Evolutionary conservation across 2,797 vertebrate genomes (phyloP).

Genomic region (Hirundo rustica): DNA sequence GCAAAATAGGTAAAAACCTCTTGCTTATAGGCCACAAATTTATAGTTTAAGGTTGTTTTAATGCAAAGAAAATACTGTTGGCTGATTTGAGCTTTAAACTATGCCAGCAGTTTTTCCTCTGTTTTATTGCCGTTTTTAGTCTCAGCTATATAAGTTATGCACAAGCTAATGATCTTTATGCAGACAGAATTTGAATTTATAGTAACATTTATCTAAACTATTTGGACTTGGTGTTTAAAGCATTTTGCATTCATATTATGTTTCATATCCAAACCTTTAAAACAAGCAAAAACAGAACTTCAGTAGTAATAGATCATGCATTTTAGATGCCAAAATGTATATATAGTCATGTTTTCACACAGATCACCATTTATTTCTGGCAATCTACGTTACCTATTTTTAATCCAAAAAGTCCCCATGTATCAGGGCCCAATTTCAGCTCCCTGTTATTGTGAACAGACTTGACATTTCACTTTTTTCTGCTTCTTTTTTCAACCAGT

Average conservation of each 20-base stretch:
- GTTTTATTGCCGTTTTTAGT: not conserved
- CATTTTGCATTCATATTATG: not conserved
- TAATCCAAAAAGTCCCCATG: not conserved
- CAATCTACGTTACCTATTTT: not conserved
- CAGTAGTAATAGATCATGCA: not conserved
- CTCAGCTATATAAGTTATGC: not conserved
- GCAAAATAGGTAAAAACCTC: not conserved
- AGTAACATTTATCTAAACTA: not conserved
- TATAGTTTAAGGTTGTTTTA: not conserved
- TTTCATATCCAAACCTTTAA: not conserved
- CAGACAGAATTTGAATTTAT: not conserved
- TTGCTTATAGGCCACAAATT: not conserved
- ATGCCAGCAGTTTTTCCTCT: not conserved
- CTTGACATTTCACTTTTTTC: not conserved
- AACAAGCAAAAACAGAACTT: not conserved
- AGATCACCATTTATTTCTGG: not conserved
- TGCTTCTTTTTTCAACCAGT: not conserved
- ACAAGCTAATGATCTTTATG: slow-evolving; percentile 31
- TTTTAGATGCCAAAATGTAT: not conserved
- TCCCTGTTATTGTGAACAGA: not conserved
- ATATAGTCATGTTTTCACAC: not conserved
- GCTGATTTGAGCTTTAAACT: not conserved
- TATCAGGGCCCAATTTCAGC: not conserved
- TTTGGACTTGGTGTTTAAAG: not conserved
- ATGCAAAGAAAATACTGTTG: not conserved